Conservation (phyloP, 2,113 vertebrate genomes). For the Azemiops feae region DNA sequence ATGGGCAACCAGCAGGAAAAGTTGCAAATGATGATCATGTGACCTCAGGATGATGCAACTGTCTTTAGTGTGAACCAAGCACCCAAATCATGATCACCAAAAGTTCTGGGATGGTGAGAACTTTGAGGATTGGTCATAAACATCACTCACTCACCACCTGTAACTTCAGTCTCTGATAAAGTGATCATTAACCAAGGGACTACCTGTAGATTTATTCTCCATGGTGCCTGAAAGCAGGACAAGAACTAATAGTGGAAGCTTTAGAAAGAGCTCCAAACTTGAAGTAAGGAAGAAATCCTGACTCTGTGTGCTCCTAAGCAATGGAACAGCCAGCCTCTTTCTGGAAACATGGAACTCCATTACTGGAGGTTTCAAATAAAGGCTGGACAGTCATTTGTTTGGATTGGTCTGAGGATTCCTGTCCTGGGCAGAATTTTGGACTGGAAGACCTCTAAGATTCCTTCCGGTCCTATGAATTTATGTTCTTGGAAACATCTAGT, state of each 20-base stretch:
- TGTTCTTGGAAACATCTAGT: not conserved
- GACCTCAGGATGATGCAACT: not conserved
- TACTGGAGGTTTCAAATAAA: not conserved
- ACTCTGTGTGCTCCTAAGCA: not conserved
- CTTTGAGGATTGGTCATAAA: not conserved
- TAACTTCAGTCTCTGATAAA: not conserved
- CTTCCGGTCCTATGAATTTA: not conserved
- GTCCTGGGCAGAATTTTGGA: not conserved
- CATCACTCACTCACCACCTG: not conserved
- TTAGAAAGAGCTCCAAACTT: not conserved
- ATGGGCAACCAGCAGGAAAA: not conserved
- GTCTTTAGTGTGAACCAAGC: not conserved
- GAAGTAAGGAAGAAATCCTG: not conserved
- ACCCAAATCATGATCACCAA: not conserved
- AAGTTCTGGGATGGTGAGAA: not conserved
- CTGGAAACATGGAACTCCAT: not conserved
- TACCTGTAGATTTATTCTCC: not conserved
- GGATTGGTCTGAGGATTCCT: not conserved
- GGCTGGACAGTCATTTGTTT: not conserved
- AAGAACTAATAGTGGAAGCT: not conserved
- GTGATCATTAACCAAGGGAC: not conserved
- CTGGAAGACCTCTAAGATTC: not conserved
- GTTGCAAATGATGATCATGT: not conserved
- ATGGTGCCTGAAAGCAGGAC: not conserved
- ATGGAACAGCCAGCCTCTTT: not conserved